Base-by-base conservation (phyloP, 1,140 invertebrate species). In the Scaptodrosophila lebanonensis region DNA sequence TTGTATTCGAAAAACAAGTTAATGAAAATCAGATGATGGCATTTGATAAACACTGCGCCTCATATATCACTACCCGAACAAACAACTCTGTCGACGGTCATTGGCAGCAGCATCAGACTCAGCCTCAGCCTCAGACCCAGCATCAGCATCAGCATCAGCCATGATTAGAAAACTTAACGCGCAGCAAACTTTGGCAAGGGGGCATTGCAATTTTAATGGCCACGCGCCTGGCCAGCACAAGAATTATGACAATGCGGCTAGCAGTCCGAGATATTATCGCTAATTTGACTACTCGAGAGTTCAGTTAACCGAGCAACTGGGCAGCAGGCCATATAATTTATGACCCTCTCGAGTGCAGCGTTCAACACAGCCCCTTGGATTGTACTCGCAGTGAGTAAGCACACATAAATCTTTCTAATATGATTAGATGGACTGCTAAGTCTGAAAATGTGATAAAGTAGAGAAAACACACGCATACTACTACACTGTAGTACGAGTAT, bases 1-100 rank as follows among this genome's bases (percentile, higher is more conserved):
- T 76, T 66, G 66, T 57, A 20, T 58, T 27, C 45, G 56, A 56
- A 42, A 66, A 66, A 76, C 38, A 76, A 77, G 73, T 77, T 77
- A 79, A 79, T 77, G 73, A 79, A 77, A 79, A 68, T 73, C 68
- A 79, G 72, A 77, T 77, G 68, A 79, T 72, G 73, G 52, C 73
- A 56, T 68, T 79, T 76, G 73, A 77, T 79, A 77, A 77, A 65
- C 72, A 57, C 59, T 16, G 43, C 54, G 47, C 47, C 30, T 54
- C 58, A 77, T 77, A 79, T 79, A 77, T 77, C 73, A 77, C 65
- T 3, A 25, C 3, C 22, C 22, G 22, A 25, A 25, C 22, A 25
- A 25, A 25, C 22, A 25, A 25, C 22, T 25, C 8, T 3, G 22
- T 4, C 22, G 22, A 25, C 22, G 22, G 22, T 25, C 22, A 25